Evolutionary conservation across 2,888 invertebrate genomes (phyloP).

Genomic region (Proisotoma minuta): DNA sequence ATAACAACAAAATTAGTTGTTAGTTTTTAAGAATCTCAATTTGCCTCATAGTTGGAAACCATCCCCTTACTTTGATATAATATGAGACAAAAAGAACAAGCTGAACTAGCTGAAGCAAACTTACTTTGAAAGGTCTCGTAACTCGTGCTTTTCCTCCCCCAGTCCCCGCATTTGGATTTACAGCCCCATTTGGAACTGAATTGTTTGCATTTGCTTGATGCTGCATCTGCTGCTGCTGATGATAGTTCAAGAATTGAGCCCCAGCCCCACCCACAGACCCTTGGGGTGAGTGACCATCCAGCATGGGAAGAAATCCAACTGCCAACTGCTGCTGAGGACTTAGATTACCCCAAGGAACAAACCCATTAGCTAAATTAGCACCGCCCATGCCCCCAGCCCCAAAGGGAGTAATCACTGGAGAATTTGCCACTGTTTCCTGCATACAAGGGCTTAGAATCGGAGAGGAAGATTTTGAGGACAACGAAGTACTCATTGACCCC

Average conservation of each 20-base stretch:
- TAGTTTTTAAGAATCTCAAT: too few relatives aligned
- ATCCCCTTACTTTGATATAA: too few relatives aligned
- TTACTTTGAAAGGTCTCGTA: background rate
- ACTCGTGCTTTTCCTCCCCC: conserved; percentile 20
- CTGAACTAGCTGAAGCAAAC: background rate
- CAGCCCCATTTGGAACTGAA: too few relatives aligned
- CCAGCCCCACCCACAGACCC: background rate
- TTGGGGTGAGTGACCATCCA: background rate
- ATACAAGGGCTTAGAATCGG: background rate
- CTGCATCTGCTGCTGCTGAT: background rate
- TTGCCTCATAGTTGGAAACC: too few relatives aligned
- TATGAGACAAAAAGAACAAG: conserved; percentile 6
- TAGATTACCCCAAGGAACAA: background rate
- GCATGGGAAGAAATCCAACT: too few relatives aligned
- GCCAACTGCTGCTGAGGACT: too few relatives aligned
- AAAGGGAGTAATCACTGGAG: background rate
- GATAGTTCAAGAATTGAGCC: too few relatives aligned
- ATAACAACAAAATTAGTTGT: conserved; percentile 7
- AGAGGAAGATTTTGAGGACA: conserved; percentile 5
- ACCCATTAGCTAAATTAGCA: conserved; percentile 13
- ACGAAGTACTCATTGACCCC: background rate
- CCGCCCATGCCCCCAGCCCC: background rate
- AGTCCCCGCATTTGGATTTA: too few relatives aligned
- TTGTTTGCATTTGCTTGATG: too few relatives aligned
- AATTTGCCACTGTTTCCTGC: background rate